Evolutionary conservation across 64 coral and sea anemone genomes (phyloP), one percentile per base, ranked within the genome.

Genomic region (Actinia equina): DNA sequence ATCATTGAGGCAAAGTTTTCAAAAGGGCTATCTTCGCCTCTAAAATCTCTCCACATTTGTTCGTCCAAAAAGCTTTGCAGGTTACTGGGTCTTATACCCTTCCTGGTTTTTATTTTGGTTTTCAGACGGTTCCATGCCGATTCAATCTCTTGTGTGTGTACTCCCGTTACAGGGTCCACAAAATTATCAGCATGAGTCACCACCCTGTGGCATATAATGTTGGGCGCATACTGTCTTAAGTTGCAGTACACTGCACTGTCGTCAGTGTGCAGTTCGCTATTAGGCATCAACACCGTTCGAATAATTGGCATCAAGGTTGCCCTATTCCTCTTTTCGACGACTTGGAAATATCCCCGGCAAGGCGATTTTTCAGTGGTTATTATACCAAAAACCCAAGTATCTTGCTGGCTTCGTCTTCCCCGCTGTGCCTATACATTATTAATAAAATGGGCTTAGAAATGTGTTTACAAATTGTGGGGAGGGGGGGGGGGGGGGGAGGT

Each of bases 41-140:
- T 22, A 52, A 42, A 85, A 63, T 63, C 83, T 19, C 83, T 85
- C 83, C 83, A 85, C 83, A 85, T 85, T 85, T 85, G 83, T 60
- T 85, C 83, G 62, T 85, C 58, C 9, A 77, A 64, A 70, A 77
- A 87, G 52, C 23, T 64, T 42, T 87, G 86, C 8, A 87, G 13
- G 45, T 74, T 16, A 19, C 2, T 20, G 13, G 23, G 6, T 12
- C 86, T 43, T 17, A 87, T 89, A 16, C 87, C 87, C 44, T 82
- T 87, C 43, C 70, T 67, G 9, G 43, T 9, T 17, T 87, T 87
- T 8, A 71, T 44, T 26, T 60, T 7, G 17, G n/a, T n/a, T n/a
- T 89, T 89, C 60, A 89, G 8, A 20, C 79, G 56, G 19, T 44
- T 67, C 88, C 59, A 89, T 20, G 77, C 54, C 6, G 88, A 89